Evolutionary conservation across 2,888 invertebrate species (phyloP).

Genomic region (Nomada ferruginata): DNA sequence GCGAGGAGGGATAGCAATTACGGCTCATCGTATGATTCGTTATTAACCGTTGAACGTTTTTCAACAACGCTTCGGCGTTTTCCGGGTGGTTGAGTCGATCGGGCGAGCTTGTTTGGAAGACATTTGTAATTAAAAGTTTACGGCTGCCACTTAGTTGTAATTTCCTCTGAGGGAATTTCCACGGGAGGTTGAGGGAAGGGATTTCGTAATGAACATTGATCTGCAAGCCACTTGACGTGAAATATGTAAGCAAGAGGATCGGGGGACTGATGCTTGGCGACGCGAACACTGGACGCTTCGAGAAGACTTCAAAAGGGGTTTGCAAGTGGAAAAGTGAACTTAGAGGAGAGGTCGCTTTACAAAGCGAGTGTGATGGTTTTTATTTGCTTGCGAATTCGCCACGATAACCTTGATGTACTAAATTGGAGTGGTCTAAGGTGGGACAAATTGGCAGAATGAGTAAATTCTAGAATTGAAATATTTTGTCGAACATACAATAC

Average conservation of each 20-base stretch:
- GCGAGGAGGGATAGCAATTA: not conserved
- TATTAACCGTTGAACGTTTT: constrained; percentile 22
- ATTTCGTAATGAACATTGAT: constrained; percentile 46
- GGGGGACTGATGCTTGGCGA: not conserved
- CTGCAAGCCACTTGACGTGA: not conserved
- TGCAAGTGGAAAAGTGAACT: not conserved
- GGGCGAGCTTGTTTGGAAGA: constrained; percentile 7
- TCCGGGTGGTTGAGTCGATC: not conserved
- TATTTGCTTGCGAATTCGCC: not conserved
- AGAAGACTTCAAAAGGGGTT: not conserved
- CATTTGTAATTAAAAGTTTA: constrained; percentile 47
- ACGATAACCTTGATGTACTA: not conserved
- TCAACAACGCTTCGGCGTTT: not conserved
- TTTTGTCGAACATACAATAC: too few relatives aligned
- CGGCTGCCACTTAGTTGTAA: constrained; percentile 2
- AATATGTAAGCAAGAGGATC: constrained; percentile 1
- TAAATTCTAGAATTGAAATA: too few relatives aligned
- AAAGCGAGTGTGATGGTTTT: not conserved
- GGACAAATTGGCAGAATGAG: too few relatives aligned
- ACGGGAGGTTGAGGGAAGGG: not conserved
- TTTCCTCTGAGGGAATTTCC: not conserved
- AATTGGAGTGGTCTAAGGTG: not conserved
- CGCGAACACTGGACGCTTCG: constrained; percentile 1
- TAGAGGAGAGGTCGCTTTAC: not conserved
- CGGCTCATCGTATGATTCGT: not conserved